Base-by-base conservation (phyloP, 2,888 invertebrate species). In the Lomographa bimaculata region DNA sequence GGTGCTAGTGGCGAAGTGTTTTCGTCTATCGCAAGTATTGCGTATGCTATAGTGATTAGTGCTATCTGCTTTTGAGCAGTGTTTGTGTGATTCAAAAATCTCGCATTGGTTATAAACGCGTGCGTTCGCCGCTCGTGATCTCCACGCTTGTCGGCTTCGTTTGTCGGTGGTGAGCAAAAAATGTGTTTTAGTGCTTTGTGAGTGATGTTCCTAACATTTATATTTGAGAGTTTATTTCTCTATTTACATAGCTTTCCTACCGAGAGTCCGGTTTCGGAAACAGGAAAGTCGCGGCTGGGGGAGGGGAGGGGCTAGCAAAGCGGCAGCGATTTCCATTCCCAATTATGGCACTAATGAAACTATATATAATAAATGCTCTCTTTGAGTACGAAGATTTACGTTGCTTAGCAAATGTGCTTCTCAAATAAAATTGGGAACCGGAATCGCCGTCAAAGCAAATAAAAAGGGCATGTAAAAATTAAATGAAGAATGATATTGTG, bases 161-260 rank as follows among this genome's bases (percentile, higher is more conserved):
- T 64, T 63, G 59, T 69, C 47, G 60, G 71, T 78, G 58, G 67
- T 68, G 61, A 79, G 74, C 64, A 72, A 73, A 64, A 64, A 73
- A 65, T 65, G 83, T 87, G 86, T 84, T 37, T 63, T 40, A 64
- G 89, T 89, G 89, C 89, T 78, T 65, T 77, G 87, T 87, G 83
- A 79, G 89, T 89, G 86, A 89, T 87, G 87, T 87, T 65, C 75
- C 81, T 81, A 78, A 74, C 81, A 80, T 84, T 85, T 85, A 86
- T 81, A 85, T 87, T 85, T 86, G 85, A 79, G 66, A 78, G 74
- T 83, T 82, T 80, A 83, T 83, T 79, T 71, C 77, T 61, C 71
- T 64, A 64, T 68, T 57, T 68, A 70, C 72, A 78, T 65, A 52
- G 54, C 76, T 82, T 79, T 81, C 78, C 86, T 81, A 83, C 71